A percentile compares a stretch with the other conserved stretches of the same genome.
phyloP scores from a whole-genome alignment of 1,140 invertebrate species.

The Sogatella furcifera region DNA sequence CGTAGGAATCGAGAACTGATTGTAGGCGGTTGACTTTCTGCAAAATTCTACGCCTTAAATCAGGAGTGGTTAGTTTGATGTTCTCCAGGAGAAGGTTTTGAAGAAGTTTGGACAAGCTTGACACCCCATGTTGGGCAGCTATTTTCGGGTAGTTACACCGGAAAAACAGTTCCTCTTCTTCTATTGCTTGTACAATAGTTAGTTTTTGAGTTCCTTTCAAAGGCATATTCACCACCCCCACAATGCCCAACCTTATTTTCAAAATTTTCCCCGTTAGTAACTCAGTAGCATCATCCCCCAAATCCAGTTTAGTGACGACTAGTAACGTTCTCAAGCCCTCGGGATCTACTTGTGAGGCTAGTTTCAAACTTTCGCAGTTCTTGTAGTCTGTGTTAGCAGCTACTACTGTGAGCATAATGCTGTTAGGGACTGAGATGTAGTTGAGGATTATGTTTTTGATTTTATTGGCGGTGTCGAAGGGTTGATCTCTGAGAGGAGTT shows the following conservation, averaged over 20 bases:
- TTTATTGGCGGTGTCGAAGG: slow-evolving; percentile 46
- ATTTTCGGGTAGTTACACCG: slow-evolving; percentile 52
- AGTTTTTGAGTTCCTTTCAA: slow-evolving; percentile 57
- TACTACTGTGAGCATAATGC: slow-evolving; percentile 43
- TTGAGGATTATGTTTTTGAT: slow-evolving; percentile 45
- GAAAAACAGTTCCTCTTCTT: slow-evolving; percentile 49
- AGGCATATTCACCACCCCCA: slow-evolving; percentile 64
- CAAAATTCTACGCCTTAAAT: slow-evolving; percentile 50
- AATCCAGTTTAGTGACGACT: slow-evolving; percentile 63
- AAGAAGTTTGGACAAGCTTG: slow-evolving; percentile 47
- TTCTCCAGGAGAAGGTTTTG: slow-evolving; percentile 56
- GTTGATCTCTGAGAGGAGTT: slow-evolving; percentile 52
- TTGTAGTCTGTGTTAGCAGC: slow-evolving; percentile 57
- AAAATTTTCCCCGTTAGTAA: slow-evolving; percentile 57
- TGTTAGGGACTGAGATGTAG: slow-evolving; percentile 41
- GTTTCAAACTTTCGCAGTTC: slow-evolving; percentile 49
- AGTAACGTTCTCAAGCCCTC: slow-evolving; percentile 53
- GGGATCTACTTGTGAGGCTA: slow-evolving; percentile 50
- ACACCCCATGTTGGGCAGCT: slow-evolving; percentile 47
- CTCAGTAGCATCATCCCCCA: slow-evolving; percentile 72
- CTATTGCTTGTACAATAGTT: slow-evolving; percentile 43
- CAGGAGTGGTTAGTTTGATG: slow-evolving; percentile 53
- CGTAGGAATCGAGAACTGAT: slow-evolving; percentile 47
- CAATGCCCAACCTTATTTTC: slow-evolving; percentile 65
- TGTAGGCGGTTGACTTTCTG: slow-evolving; percentile 53